These are phyloP conservation scores for Xenopus laevis DNA, from an alignment of 2,113 vertebrate species.

Conservation along the genomic window DNA sequence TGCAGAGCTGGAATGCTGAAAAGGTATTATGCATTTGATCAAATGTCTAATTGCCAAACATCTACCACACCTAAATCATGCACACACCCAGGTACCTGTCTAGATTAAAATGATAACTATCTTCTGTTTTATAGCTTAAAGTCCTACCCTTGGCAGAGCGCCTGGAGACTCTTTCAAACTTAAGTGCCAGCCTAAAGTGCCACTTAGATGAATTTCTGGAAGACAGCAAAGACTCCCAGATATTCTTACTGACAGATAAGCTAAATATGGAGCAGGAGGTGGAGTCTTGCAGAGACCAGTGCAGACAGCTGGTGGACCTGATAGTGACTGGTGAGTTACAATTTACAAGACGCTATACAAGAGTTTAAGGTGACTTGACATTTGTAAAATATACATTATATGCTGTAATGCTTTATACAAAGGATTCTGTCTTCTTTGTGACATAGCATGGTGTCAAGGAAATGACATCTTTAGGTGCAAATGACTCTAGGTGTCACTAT, in stretches of 20 bases:
- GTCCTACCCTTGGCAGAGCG: constrained; percentile 72
- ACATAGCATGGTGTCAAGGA: too few relatives aligned
- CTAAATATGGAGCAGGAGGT: constrained; percentile 81
- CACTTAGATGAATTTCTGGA: constrained; percentile 85
- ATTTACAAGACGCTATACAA: too few relatives aligned
- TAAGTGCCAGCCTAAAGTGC: constrained; percentile 75
- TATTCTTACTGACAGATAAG: constrained; percentile 79
- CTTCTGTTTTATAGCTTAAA: constrained; percentile 67
- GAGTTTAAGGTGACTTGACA: neutral
- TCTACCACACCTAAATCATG: too few relatives aligned
- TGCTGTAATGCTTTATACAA: too few relatives aligned
- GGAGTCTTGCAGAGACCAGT: constrained; percentile 76
- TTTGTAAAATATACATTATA: too few relatives aligned
- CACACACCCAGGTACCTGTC: neutral
- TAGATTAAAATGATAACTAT: neutral
- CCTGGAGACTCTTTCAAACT: constrained; percentile 73
- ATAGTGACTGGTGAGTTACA: constrained; percentile 82
- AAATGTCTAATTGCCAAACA: neutral
- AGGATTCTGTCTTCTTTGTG: too few relatives aligned
- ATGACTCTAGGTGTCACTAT: too few relatives aligned
- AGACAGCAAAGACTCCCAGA: constrained; percentile 82
- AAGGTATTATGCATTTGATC: constrained; percentile 62
- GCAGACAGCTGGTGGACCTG: constrained; percentile 77
- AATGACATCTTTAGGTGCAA: too few relatives aligned
- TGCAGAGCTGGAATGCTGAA: constrained; percentile 85